These are phyloP conservation scores for Triops longicaudatus DNA, from an alignment of 1,140 invertebrate genomes.

Conservation along the genomic window DNA sequence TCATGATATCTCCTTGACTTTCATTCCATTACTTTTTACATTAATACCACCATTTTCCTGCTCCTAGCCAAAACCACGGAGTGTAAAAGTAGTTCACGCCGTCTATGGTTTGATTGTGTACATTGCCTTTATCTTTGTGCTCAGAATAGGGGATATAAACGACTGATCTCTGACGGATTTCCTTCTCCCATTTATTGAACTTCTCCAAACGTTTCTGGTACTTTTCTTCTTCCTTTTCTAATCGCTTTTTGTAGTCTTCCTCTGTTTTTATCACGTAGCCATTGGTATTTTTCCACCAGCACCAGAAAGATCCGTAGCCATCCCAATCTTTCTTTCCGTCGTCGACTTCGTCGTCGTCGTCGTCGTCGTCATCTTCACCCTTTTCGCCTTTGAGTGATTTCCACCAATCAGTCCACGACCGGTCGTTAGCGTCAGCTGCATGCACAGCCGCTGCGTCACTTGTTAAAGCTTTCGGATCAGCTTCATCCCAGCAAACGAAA, in stretches of 20 bases:
- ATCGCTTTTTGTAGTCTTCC: not conserved
- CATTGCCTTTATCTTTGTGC: not conserved
- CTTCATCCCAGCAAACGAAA: not conserved
- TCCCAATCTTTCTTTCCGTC: not conserved
- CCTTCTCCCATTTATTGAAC: not conserved
- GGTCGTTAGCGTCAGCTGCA: not conserved
- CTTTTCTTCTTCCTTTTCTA: not conserved
- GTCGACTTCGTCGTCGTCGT: not conserved
- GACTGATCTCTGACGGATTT: not conserved
- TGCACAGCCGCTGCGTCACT: not conserved
- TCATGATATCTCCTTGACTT: not conserved
- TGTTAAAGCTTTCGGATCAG: not conserved
- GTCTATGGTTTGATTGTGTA: not conserved
- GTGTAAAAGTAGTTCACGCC: not conserved
- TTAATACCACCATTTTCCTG: conserved; percentile 12
- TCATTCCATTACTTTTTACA: not conserved
- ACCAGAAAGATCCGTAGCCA: not conserved
- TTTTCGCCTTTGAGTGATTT: not conserved
- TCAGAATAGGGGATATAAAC: not conserved
- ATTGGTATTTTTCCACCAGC: conserved; percentile 8
- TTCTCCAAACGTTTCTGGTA: not conserved
- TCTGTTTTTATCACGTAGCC: not conserved
- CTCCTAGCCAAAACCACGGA: not conserved
- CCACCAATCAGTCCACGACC: not conserved
- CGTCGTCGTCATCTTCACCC: not conserved